Evolutionary conservation across 2,113 vertebrate genomes (phyloP), one percentile per base, ranked within the genome.

Genomic region (Alces alces): DNA sequence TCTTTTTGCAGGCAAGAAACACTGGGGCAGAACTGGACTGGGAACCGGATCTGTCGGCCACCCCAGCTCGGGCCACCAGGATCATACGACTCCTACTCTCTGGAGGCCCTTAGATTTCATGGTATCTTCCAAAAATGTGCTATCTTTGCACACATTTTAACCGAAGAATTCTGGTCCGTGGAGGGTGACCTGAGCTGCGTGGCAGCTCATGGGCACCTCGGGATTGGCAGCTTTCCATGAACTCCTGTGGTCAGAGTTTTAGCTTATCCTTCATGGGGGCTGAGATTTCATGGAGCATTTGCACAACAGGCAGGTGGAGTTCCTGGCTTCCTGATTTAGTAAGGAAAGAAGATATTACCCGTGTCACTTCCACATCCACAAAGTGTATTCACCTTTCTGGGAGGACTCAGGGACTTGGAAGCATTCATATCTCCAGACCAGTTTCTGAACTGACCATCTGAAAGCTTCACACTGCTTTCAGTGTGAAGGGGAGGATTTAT

Each of bases 361-460:
- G 7, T 45, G 84, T 52, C 87, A 70, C 30, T 76, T 83, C n/a
- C 87, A 70, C n/a, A 30, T 86, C 39, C 58, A 60, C 12, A 2
- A 60, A 96, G 55, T 15, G 61, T 27, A 2, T 43, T 58, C 39
- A 36, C 25, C 61, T 83, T 58, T 70, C 16, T 12, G 85, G 47
- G 54, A 86, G 50, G 39, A 90, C n/a, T 57, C 7, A 25, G 94
- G 86, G 58, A 57, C 60, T 60, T 43, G 27, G 80, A 85, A 43
- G 54, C 50, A 36, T 45, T 54, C 33, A 19, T 33, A 47, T 57
- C n/a, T 61, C 84, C 13, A 61, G 33, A 39, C 9, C 45, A 43
- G 36, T 57, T 87, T 92, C 70, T 45, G 80, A 83, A 47, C 21
- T n/a, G 54, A 82, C n/a, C 36, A 23, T 33, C n/a, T 91, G 85